Percentiles rank a stretch among this genome's conserved stretches.
These are phyloP conservation scores for Gymnorhina tibicen DNA, from an alignment of 2,113 vertebrate genomes.

Conservation along the genomic window DNA sequence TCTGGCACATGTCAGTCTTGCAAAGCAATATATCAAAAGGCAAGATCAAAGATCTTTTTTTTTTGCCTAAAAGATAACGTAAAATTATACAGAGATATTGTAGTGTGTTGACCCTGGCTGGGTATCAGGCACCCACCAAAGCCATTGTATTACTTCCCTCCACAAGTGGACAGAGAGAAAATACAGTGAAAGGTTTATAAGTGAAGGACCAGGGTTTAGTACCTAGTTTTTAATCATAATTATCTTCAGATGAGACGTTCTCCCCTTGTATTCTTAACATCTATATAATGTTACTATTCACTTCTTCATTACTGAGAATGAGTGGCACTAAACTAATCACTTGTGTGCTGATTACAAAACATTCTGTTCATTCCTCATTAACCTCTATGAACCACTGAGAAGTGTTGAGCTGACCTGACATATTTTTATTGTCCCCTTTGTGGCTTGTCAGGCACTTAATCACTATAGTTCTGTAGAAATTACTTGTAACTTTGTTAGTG, in stretches of 20 bases:
- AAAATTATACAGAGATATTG: background rate
- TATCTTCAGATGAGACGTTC: background rate
- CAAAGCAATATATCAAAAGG: background rate
- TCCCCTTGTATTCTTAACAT: background rate
- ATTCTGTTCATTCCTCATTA: background rate
- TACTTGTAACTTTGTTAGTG: background rate
- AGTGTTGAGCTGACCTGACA: background rate
- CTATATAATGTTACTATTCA: background rate
- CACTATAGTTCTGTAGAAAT: background rate
- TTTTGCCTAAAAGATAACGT: background rate
- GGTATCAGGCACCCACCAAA: background rate
- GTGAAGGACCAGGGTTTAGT: background rate
- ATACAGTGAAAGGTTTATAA: fast-evolving
- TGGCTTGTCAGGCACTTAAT: background rate
- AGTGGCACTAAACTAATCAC: background rate
- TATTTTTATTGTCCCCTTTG: background rate
- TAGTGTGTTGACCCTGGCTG: background rate
- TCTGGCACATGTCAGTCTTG: background rate
- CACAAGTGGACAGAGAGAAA: background rate
- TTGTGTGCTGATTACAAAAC: background rate
- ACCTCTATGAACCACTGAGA: background rate
- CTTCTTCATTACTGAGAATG: background rate
- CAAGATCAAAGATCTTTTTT: background rate
- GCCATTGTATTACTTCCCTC: background rate
- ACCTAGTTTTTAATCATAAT: background rate